Conservation (phyloP, 2,888 invertebrate genomes). For the Lacanobia wlatinum region DNA sequence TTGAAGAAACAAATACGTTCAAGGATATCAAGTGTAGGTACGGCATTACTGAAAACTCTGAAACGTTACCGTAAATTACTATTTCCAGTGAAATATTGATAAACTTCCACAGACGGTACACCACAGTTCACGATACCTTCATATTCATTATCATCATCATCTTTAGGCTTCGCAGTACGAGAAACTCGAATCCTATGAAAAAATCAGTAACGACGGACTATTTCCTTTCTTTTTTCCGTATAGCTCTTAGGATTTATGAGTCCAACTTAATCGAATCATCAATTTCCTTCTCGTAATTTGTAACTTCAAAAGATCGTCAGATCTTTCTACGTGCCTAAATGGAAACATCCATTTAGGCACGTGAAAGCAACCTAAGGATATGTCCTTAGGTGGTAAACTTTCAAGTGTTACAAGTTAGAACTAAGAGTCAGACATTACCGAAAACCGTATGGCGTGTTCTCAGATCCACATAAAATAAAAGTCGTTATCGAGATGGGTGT, state of each 20-base stretch:
- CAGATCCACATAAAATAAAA: slow-evolving; percentile 48
- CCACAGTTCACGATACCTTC: not conserved
- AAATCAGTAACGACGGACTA: slow-evolving; percentile 9
- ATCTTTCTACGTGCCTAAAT: slow-evolving; percentile 8
- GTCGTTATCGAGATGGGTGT: slow-evolving; percentile 49
- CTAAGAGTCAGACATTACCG: slow-evolving; percentile 10
- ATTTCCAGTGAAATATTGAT: not conserved
- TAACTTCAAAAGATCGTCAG: slow-evolving; percentile 8
- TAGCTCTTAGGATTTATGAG: not conserved
- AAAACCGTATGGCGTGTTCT: slow-evolving; percentile 25
- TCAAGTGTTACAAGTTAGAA: slow-evolving; percentile 7
- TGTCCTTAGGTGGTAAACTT: slow-evolving; percentile 8
- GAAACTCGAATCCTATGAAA: too few species aligned
- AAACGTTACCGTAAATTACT: not conserved
- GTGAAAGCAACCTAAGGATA: too few species aligned
- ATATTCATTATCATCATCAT: not conserved
- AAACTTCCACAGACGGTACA: not conserved
- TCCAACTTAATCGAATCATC: slow-evolving; percentile 11
- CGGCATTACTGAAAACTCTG: not conserved
- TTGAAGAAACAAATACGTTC: slow-evolving; percentile 4
- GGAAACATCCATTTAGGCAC: too few species aligned
- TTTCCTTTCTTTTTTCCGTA: not conserved
- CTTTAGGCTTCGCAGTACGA: not conserved
- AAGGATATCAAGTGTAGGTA: slow-evolving; percentile 2
- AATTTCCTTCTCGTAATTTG: slow-evolving; percentile 4